These are phyloP conservation scores for Cnemophilus loriae DNA, from an alignment of 2,113 vertebrate species.

Conservation along the genomic window DNA sequence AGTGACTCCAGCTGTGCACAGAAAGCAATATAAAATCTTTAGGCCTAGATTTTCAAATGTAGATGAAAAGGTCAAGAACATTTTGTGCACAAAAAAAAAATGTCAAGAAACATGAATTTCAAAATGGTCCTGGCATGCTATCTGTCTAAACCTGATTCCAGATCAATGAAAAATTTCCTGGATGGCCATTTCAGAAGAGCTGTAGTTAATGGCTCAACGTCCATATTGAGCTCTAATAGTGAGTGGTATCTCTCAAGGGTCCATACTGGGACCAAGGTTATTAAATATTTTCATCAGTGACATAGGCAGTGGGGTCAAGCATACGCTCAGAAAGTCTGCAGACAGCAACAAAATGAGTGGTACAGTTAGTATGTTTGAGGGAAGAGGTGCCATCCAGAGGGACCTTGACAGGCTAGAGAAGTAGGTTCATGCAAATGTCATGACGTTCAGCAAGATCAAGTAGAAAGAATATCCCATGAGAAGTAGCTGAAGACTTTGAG, in stretches of 20 bases:
- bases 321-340: not conserved
- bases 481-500: not conserved
- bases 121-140: not conserved
- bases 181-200: not conserved
- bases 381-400: not conserved
- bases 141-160: not conserved
- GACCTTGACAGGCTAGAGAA: not conserved
- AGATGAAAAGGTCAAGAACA: not conserved
- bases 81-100: not conserved
- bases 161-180: not conserved
- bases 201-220: not conserved
- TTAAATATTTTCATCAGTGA: not conserved
- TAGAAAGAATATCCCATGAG: not conserved
- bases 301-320: not conserved
- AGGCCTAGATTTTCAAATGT: not conserved
- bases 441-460: not conserved
- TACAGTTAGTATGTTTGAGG: not conserved
- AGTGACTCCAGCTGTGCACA: not conserved
- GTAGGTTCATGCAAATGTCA: not conserved
- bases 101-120: not conserved
- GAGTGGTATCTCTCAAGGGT: not conserved
- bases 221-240: not conserved
- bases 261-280: not conserved
- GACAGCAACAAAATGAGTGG: not conserved
- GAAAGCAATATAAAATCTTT: not conserved